Base-by-base conservation (phyloP, 2,888 invertebrate genomes). In the Blera fallax region DNA sequence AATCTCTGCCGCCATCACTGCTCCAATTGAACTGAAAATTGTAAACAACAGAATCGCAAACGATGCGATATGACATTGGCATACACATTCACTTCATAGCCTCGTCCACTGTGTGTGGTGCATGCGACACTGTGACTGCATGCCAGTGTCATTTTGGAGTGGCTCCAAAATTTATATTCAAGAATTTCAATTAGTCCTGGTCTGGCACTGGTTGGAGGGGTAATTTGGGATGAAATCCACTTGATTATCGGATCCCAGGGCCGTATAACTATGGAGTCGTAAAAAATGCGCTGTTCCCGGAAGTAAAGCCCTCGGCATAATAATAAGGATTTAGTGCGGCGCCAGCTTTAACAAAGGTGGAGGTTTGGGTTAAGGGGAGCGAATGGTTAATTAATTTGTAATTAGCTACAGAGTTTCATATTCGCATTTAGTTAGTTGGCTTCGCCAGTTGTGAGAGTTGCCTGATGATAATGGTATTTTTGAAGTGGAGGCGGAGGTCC, bases 371-470 rank as follows among this genome's bases (percentile, higher is more conserved):
- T 58, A 72, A 43, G 27, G 52, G 64, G 52, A 43, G 27, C 60
- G 37, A 73, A 83, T 79, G 79, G 83, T 67, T 83, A 83, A 83
- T 83, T 83, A 83, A 83, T 83, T 83, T 83, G 83, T 83, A 83
- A 83, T 83, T 83, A 83, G 83, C 83, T 73, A 67, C 83, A 79
- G 79, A 79, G 79, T 83, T 79, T 83, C 79, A 83, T 79, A 83
- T 79, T 79, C 82, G 82, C 70, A 72, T 72, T n/a, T n/a, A n/a
- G n/a, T 70, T 64, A 40, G 67, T 72, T 67, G 18, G 60, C 40
- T 32, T 56, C 58, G 58, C 40, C 52, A 40, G 50, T 58, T 58
- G 73, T 40, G 56, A 24, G 21, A 16, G 45, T 8, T 54, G 48
- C 40, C 72, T 58, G 65, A 73, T 50, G 58, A 67, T 67, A 74